These are phyloP conservation scores for Tryphoninae sp. DNA, from an alignment of 2,888 invertebrate genomes.

Conservation along the genomic window DNA sequence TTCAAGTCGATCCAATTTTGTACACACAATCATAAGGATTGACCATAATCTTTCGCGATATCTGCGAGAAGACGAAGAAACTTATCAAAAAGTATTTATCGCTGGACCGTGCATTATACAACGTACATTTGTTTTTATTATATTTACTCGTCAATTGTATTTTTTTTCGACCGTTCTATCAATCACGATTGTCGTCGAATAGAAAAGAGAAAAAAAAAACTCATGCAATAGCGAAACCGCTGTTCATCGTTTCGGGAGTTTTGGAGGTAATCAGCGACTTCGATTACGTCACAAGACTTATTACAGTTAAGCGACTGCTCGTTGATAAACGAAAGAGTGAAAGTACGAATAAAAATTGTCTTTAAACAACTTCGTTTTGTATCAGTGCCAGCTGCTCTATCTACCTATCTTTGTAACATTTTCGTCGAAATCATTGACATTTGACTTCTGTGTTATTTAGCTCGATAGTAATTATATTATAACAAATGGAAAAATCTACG, in stretches of 20 bases:
- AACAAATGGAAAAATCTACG: too few relatives aligned
- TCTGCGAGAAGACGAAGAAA: neutral
- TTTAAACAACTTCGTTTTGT: neutral
- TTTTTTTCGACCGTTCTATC: neutral
- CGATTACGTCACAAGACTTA: neutral
- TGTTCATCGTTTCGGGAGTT: neutral
- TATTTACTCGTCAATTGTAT: neutral
- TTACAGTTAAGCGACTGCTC: neutral
- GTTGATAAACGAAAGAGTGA: neutral
- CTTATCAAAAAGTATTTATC: neutral
- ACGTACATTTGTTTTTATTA: neutral
- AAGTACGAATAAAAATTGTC: constrained; percentile 5
- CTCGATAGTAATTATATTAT: too few relatives aligned
- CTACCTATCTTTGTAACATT: too few relatives aligned
- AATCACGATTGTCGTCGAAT: neutral
- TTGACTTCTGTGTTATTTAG: too few relatives aligned
- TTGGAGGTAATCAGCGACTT: constrained; percentile 2
- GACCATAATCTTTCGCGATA: neutral
- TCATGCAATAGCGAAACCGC: neutral
- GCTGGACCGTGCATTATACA: neutral
- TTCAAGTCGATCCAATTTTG: constrained; percentile 32
- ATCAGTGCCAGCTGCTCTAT: too few relatives aligned
- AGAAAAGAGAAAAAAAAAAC: neutral
- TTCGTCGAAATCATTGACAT: too few relatives aligned
- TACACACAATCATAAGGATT: constrained; percentile 14